Evolutionary conservation across 2,888 invertebrate species (phyloP).

Genomic region (Ornithoptera alexandrae): DNA sequence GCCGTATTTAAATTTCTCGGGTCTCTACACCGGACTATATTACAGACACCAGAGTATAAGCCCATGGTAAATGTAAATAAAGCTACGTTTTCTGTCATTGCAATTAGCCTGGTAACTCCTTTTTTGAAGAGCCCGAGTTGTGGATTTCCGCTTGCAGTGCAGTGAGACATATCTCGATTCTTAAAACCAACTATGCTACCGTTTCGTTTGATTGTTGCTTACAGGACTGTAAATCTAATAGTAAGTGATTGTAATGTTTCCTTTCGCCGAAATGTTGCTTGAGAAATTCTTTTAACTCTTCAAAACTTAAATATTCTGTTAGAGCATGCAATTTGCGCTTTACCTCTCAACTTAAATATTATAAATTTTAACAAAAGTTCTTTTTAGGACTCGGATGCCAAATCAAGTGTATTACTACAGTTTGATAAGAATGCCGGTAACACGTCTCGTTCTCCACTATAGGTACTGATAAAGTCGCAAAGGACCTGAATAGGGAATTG

Average conservation of each 20-base stretch:
- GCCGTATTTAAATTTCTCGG: too few species aligned
- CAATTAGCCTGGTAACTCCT: background rate
- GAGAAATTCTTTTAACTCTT: background rate
- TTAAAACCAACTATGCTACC: slow-evolving; percentile 11
- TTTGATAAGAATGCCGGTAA: slow-evolving; percentile 24
- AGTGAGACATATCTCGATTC: slow-evolving; percentile 27
- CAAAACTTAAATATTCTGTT: slow-evolving; percentile 20
- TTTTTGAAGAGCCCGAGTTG: slow-evolving; percentile 19
- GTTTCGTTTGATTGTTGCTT: slow-evolving; percentile 20
- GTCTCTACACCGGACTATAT: too few species aligned
- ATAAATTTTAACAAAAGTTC: slow-evolving; percentile 27
- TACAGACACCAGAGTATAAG: too few species aligned
- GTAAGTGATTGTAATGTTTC: slow-evolving; percentile 28
- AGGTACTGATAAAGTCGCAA: slow-evolving; percentile 20
- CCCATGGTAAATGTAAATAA: too few species aligned
- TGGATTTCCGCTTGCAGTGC: slow-evolving; percentile 29
- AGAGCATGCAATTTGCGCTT: slow-evolving; percentile 29
- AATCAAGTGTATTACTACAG: slow-evolving; percentile 21
- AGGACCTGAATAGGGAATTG: slow-evolving; percentile 28
- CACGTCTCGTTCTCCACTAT: background rate
- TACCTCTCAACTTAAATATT: slow-evolving; percentile 15
- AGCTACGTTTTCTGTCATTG: background rate
- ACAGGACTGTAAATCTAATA: slow-evolving; percentile 25
- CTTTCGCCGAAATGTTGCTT: slow-evolving; percentile 28
- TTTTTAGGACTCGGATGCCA: slow-evolving; percentile 18